These are phyloP conservation scores for Aleiodes alternator DNA, from an alignment of 2,888 invertebrate genomes.

Conservation along the genomic window DNA sequence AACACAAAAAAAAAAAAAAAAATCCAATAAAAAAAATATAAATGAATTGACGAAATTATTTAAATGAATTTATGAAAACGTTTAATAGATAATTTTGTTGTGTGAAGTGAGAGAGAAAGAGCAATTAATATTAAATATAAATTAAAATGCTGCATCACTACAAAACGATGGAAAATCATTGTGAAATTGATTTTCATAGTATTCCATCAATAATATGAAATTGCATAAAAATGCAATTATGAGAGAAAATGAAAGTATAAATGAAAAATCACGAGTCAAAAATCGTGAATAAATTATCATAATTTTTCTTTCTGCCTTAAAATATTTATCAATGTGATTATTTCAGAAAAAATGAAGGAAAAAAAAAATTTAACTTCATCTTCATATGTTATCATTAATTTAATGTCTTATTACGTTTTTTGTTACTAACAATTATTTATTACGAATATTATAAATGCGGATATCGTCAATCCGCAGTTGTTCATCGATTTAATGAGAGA, in stretches of 20 bases:
- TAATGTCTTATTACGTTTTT: background rate
- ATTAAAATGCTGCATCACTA: background rate
- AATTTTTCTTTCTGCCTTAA: background rate
- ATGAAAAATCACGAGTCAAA: background rate
- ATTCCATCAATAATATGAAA: constrained; percentile 3
- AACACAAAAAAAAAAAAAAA: background rate
- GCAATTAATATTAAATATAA: background rate
- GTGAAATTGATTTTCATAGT: background rate
- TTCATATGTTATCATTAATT: background rate
- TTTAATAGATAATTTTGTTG: constrained; percentile 1
- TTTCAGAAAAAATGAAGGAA: background rate
- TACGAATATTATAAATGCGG: constrained; percentile 23
- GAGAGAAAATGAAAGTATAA: background rate
- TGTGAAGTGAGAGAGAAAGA: background rate
- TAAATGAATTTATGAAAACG: background rate
- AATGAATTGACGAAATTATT: no score
- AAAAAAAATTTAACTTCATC: background rate
- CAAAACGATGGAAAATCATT: background rate
- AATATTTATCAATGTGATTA: background rate
- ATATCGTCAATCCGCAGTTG: constrained; percentile 24
- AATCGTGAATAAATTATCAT: background rate
- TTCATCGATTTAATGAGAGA: constrained; percentile 14
- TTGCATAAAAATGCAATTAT: constrained; percentile 8
- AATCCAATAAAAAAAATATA: background rate
- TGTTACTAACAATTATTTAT: constrained; percentile 26